phyloP scores from a whole-genome alignment of 1,140 invertebrate species.

The Galendromus occidentalis region DNA sequence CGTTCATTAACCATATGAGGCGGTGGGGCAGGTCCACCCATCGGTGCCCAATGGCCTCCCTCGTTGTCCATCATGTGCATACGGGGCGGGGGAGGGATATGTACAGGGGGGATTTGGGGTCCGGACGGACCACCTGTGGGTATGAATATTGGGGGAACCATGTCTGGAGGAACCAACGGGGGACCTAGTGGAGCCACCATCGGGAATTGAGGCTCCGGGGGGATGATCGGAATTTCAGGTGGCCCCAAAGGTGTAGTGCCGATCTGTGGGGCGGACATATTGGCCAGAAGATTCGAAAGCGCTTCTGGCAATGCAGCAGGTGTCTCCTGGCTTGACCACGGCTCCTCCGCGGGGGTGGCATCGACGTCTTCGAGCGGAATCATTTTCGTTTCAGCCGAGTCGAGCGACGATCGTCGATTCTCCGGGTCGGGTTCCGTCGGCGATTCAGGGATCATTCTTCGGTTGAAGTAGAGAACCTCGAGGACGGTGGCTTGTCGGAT shows the following conservation, averaged over 20 bases:
- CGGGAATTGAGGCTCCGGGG: not conserved
- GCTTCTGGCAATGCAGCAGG: not conserved
- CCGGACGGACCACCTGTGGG: not conserved
- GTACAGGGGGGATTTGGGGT: not conserved
- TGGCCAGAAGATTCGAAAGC: slow-evolving; percentile 4
- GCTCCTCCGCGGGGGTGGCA: not conserved
- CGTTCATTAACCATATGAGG: not conserved
- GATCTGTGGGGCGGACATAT: not conserved
- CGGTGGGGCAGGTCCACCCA: not conserved
- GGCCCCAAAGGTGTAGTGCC: not conserved
- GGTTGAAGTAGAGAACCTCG: slow-evolving; percentile 12
- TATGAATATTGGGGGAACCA: not conserved
- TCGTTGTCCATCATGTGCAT: not conserved
- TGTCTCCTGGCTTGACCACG: not conserved
- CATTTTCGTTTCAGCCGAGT: slow-evolving; percentile 46
- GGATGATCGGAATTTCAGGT: slow-evolving; percentile 1
- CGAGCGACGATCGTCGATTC: slow-evolving; percentile 31
- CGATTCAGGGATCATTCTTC: slow-evolving; percentile 49
- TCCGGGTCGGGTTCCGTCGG: slow-evolving; percentile 65
- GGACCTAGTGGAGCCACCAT: not conserved
- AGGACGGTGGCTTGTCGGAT: not conserved
- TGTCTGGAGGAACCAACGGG: not conserved
- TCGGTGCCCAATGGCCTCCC: slow-evolving; percentile 1
- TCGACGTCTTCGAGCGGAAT: slow-evolving; percentile 67
- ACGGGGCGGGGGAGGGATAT: not conserved